Evolutionary conservation across 2,113 vertebrate genomes (phyloP), one percentile per base, ranked within the genome.

Genomic region (Lucifuga dentata): DNA sequence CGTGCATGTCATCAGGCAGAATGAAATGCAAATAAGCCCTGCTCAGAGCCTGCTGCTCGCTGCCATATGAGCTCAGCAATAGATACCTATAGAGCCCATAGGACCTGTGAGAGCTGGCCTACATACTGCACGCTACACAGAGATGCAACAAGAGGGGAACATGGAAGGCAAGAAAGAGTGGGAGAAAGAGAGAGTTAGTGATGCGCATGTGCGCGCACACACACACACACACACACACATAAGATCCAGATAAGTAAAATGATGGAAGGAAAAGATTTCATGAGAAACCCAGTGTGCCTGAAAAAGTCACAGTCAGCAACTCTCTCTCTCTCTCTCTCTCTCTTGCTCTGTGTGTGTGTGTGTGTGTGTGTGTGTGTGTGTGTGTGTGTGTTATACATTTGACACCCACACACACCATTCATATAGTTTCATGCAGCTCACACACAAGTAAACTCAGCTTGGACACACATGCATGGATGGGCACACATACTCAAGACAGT

Each of bases 71-170:
- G 56, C 68, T 59, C 41, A 67, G 68, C 53, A 16, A 17, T 64
- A 70, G 64, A 83, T 71, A 80, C 46, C 70, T 86, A 81, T 78
- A 70, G 74, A 79, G 46, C 26, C 59, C 64, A 68, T 56, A 43
- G 19, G 68, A 76, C 77, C 68, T 56, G 43, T 48, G 76, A 65
- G 81, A 87, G 58, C 66, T 87, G 81, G 51, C 81, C 85, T 60
- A 84, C 68, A 81, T 35, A 43, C 61, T 9, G 43, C 33, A 56
- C 16, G 16, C 44, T 43, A 33, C 51, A 68, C 3, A 60, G 5
- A 58, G 26, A 29, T 29, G 26, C 26, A 29, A 29, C 26, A 29
- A 29, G 26, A 29, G 26, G 26, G 26, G n/a, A 26, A 23, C 1
- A 8, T 11, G 39, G 33, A 17, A 7, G 4, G 43, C 40, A 46